Evolutionary conservation across 2,888 invertebrate genomes (phyloP).

Genomic region (Morpho achilles): DNA sequence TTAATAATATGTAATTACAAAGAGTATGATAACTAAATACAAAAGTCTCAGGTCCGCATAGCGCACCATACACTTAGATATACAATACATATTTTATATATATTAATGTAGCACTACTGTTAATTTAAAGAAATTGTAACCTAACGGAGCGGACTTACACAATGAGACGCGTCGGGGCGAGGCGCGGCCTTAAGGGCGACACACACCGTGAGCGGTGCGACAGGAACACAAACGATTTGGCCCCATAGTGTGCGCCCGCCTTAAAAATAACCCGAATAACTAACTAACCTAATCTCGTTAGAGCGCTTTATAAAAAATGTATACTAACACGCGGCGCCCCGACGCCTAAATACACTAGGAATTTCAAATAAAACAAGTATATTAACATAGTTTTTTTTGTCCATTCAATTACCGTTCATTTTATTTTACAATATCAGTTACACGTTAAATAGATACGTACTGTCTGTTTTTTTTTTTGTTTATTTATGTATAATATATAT

Average conservation of each 20-base stretch:
- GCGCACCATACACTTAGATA: conserved; percentile 69
- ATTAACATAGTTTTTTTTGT: conserved; percentile 41
- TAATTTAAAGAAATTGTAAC: conserved; percentile 59
- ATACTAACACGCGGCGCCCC: conserved; percentile 29
- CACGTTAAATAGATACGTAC: conserved; percentile 34
- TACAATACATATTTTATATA: conserved; percentile 64
- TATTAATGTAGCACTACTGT: conserved; percentile 69
- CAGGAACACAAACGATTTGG: conserved; percentile 14
- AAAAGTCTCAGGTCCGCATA: conserved; percentile 62
- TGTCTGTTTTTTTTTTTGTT: conserved; percentile 23
- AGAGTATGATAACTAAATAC: conserved; percentile 73
- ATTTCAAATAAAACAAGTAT: conserved; percentile 45
- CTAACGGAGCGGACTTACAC: conserved; percentile 48
- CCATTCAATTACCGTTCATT: conserved; percentile 38
- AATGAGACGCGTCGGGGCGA: conserved; percentile 38
- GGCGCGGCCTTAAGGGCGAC: conserved; percentile 20
- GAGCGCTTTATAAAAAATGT: conserved; percentile 19
- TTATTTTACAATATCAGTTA: conserved; percentile 47
- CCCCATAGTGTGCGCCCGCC: conserved; percentile 17
- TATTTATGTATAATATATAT: conserved; percentile 21
- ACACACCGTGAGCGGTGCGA: conserved; percentile 17
- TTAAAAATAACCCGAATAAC: conserved; percentile 17
- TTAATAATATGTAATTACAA: conserved; percentile 74
- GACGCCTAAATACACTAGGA: conserved; percentile 40
- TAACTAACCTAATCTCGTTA: conserved; percentile 31